Evolutionary conservation across 2,797 vertebrate genomes (phyloP).

Genomic region (Champsocephalus esox): DNA sequence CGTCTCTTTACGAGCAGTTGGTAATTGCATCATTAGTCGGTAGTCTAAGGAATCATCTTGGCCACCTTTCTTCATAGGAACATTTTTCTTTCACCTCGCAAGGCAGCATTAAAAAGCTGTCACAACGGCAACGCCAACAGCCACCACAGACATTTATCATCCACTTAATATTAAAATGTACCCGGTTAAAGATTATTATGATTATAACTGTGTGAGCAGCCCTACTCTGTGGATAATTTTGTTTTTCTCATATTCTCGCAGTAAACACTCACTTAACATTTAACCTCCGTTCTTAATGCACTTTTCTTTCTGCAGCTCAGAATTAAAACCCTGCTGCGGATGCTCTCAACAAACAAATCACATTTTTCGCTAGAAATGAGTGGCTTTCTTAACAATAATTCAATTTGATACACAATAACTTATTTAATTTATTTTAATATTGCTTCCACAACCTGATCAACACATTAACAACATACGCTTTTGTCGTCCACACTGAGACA

Average conservation of each 20-base stretch:
- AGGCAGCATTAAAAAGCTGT: slow-evolving; percentile 29
- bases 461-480: too few species aligned
- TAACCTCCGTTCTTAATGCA: slow-evolving; percentile 24
- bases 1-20: slow-evolving; percentile 22
- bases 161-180: slow-evolving; percentile 19
- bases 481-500: too few species aligned
- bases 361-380: slow-evolving; percentile 1
- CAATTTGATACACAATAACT: background rate
- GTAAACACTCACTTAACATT: slow-evolving; percentile 9
- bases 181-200: background rate
- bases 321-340: slow-evolving; percentile 19
- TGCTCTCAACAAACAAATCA: background rate
- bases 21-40: slow-evolving; percentile 55
- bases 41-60: slow-evolving; percentile 21
- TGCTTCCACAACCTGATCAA: too few species aligned
- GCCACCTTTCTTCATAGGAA: slow-evolving; percentile 19
- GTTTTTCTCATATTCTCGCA: background rate
- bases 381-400: background rate
- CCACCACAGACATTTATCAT: slow-evolving; percentile 30
- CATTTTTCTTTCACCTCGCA: slow-evolving; percentile 5
- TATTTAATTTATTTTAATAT: background rate
- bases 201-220: too few species aligned
- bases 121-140: background rate
- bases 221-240: background rate
- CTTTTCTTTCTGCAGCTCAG: slow-evolving; percentile 17